Percentiles rank a stretch among this genome's conserved stretches.
Conservation (phyloP, 30 jellyfish, hydroid and myxozoan genomes). For the Thelohanellus kitauei region DNA sequence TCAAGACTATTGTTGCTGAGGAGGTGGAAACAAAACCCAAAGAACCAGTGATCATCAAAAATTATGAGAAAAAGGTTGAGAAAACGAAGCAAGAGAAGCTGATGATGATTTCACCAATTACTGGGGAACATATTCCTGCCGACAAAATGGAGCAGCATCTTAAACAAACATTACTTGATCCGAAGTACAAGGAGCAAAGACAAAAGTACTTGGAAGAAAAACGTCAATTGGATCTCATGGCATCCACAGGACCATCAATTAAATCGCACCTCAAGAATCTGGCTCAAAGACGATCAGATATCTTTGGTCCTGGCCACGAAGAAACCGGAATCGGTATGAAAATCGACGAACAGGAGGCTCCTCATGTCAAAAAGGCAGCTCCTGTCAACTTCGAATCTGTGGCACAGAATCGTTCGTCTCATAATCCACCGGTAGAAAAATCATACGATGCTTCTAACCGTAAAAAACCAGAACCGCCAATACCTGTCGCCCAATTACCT, state of each 20-base stretch:
- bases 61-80: no score
- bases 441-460: no score
- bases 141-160: constrained; percentile 71
- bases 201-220: constrained; percentile 45
- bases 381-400: no score
- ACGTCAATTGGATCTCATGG: constrained; percentile 48
- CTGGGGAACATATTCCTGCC: constrained; percentile 88
- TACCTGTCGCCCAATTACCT: no score
- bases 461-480: no score
- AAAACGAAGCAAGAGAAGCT: no score
- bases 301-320: constrained; percentile 77
- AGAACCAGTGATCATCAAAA: background rate
- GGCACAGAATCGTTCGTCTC: no score
- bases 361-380: no score
- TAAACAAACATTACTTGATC: constrained; percentile 52
- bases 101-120: constrained; percentile 59
- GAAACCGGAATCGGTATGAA: constrained; percentile 64
- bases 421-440: no score
- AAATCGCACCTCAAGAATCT: constrained; percentile 48
- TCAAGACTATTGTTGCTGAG: background rate
- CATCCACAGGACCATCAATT: constrained; percentile 73
- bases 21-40: background rate
- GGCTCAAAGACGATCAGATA: constrained; percentile 88
- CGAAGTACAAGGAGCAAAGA: constrained; percentile 63
- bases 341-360: constrained; percentile 56